Percentiles rank a stretch among this genome's conserved stretches.
Evolutionary conservation across 2,797 vertebrate species (phyloP).

Genomic region (Brachyrhaphis roseni): DNA sequence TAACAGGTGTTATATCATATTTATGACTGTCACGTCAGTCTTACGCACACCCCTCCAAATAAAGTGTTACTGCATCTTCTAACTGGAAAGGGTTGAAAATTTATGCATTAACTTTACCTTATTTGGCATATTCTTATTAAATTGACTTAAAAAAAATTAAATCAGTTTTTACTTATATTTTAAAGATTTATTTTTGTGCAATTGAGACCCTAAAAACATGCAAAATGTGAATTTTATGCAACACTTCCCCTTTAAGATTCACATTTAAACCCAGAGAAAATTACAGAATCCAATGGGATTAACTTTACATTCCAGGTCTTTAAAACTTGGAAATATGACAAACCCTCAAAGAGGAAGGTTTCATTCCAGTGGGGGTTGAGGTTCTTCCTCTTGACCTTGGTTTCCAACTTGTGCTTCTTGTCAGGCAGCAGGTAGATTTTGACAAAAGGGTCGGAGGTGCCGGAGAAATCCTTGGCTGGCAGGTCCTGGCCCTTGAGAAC

Average conservation of each 20-base stretch:
- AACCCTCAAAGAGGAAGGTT: constrained; percentile 98
- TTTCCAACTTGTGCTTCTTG: constrained; percentile 99
- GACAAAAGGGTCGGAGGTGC: constrained; percentile 97
- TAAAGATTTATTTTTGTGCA: too few relatives aligned
- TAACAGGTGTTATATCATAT: too few relatives aligned
- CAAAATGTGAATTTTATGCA: too few relatives aligned
- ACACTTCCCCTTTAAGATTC: background rate
- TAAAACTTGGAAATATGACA: constrained; percentile 83
- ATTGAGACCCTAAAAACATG: too few relatives aligned
- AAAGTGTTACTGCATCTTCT: background rate
- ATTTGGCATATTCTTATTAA: background rate
- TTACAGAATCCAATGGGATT: background rate
- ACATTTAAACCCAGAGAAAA: background rate
- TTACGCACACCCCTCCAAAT: too few relatives aligned
- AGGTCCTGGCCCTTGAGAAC: constrained; percentile 96
- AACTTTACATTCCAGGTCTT: background rate
- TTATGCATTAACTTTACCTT: background rate
- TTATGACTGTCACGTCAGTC: too few relatives aligned
- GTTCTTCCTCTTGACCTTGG: constrained; percentile 99
- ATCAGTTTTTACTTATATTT: too few relatives aligned
- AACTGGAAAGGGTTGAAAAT: background rate
- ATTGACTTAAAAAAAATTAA: background rate
- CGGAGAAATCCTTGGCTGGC: constrained; percentile 97
- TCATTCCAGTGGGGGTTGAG: constrained; percentile 99
- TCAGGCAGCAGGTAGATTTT: constrained; percentile 98